Conservation (phyloP, 2,113 vertebrate species). For the Gymnocephalus cernua region DNA sequence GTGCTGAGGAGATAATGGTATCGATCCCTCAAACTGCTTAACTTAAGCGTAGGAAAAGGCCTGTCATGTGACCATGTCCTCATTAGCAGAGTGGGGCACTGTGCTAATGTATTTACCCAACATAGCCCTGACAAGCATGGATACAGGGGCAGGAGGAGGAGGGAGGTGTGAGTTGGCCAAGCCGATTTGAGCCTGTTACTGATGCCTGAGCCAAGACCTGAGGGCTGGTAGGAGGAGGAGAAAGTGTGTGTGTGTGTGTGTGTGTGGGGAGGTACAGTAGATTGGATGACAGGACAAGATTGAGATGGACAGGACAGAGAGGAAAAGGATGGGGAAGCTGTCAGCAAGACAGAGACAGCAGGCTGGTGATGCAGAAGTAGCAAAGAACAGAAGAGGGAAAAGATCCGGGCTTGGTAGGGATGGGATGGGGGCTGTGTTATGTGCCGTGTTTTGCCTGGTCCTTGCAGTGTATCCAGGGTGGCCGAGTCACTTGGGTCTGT, state of each 20-base stretch:
- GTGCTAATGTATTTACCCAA: slow-evolving; percentile 76
- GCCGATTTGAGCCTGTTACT: slow-evolving; percentile 58
- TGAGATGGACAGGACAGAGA: slow-evolving; percentile 25
- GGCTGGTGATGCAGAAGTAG: slow-evolving; percentile 4
- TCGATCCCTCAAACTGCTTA: slow-evolving; percentile 74
- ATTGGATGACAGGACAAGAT: slow-evolving; percentile 11
- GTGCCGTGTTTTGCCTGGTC: slow-evolving; percentile 26
- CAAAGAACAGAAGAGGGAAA: neutral
- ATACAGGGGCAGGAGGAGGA: slow-evolving; percentile 21
- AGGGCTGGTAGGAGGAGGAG: neutral
- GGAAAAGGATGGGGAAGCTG: slow-evolving; percentile 17
- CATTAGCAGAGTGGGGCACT: slow-evolving; percentile 71
- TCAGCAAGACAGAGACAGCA: slow-evolving; percentile 22
- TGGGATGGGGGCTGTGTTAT: neutral
- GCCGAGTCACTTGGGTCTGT: slow-evolving; percentile 57
- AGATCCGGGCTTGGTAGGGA: neutral
- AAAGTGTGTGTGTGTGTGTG: neutral
- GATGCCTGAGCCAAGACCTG: slow-evolving; percentile 40
- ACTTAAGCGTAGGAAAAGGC: slow-evolving; percentile 68
- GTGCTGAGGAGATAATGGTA: slow-evolving; percentile 66
- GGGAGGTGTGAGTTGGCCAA: slow-evolving; percentile 45
- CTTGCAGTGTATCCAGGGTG: slow-evolving; percentile 14
- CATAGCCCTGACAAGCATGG: slow-evolving; percentile 59
- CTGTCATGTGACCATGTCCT: slow-evolving; percentile 76
- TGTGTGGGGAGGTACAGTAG: neutral